Base-by-base conservation (phyloP, 92 coral and sea anemone genomes). In the Metridium senile region DNA sequence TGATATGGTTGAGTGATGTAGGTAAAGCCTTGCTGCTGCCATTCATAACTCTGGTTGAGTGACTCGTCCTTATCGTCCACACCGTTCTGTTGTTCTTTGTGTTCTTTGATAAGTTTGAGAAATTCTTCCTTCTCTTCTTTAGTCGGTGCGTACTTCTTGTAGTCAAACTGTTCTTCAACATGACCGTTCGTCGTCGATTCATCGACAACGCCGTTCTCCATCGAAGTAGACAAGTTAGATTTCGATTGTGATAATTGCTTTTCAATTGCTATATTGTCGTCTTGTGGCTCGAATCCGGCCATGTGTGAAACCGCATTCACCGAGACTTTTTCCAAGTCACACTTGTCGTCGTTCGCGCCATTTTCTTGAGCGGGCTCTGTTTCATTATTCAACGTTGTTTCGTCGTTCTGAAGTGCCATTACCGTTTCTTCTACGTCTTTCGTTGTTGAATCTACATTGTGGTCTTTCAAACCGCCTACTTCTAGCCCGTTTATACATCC, bases 401-500 rank as follows among this genome's bases (percentile, higher is more conserved):
- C 83, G 20, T 68, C 75, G 77, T 67, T 75, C 47, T 83, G 72
- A 71, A 77, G 73, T 62, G 71, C 67, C 82, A 64, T 29, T 53
- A 52, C 74, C 58, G 34, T 79, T 66, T 61, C 80, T 76, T 88
- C 88, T 59, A 64, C 83, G 74, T 80, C 89, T 56, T 70, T 66
- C 28, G 46, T 78, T 57, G 68, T 79, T 74, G 92, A 87, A 78
- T 33, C 72, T 75, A 62, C 28, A 87, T 85, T 82, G 76, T 47
- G 57, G 66, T 79, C 67, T 85, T 78, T 64, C 76, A 85, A 85
- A 81, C 97, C 97, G 90, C 97, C 97, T 86, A 87, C 97, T 78
- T 87, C 74, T 74, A 68, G 84, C 90, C 93, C 87, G 89, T 86
- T 85, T 90, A 78, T 82, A 86, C 93, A 88, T 92, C 97, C 97